These are phyloP conservation scores for Noctua fimbriata DNA, from an alignment of 2,888 invertebrate species.

Conservation along the genomic window DNA sequence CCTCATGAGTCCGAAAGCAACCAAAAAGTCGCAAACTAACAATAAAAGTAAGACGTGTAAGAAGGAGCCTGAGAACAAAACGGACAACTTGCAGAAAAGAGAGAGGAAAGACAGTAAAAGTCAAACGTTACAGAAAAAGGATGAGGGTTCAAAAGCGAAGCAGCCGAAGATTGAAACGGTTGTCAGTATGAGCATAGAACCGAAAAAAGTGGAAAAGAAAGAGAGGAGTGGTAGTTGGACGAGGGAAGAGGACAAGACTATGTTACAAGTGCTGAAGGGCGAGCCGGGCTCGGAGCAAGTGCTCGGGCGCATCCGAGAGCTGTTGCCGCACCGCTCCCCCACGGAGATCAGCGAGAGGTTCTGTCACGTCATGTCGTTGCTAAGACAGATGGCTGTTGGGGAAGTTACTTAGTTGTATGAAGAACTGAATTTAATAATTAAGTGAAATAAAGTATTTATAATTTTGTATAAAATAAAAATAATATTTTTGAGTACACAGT, in stretches of 20 bases:
- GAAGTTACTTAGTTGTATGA: slow-evolving; percentile 83
- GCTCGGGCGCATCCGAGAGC: slow-evolving; percentile 89
- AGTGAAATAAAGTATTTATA: slow-evolving; percentile 81
- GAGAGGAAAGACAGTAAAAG: slow-evolving; percentile 76
- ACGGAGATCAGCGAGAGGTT: slow-evolving; percentile 91
- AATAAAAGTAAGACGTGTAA: slow-evolving; percentile 74
- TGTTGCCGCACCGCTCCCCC: slow-evolving; percentile 89
- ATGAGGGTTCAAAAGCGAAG: slow-evolving; percentile 74
- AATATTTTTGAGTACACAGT: slow-evolving; percentile 66
- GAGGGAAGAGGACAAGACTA: slow-evolving; percentile 95
- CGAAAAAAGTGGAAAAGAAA: slow-evolving; percentile 70
- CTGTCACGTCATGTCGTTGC: slow-evolving; percentile 91
- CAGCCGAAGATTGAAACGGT: slow-evolving; percentile 76
- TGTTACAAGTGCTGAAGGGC: slow-evolving; percentile 94
- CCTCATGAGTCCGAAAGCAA: slow-evolving; percentile 77
- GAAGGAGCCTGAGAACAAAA: slow-evolving; percentile 71
- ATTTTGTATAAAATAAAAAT: slow-evolving; percentile 84
- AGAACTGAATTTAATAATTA: slow-evolving; percentile 75
- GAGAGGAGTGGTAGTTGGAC: slow-evolving; percentile 90
- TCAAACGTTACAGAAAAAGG: slow-evolving; percentile 67
- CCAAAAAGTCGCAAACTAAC: slow-evolving; percentile 70
- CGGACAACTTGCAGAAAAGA: slow-evolving; percentile 60
- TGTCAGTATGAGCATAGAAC: slow-evolving; percentile 58
- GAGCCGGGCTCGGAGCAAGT: slow-evolving; percentile 92
- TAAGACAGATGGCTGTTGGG: slow-evolving; percentile 91